Evolutionary conservation across 2,113 vertebrate genomes (phyloP), one percentile per base, ranked within the genome.

Genomic region (Ameiurus melas): DNA sequence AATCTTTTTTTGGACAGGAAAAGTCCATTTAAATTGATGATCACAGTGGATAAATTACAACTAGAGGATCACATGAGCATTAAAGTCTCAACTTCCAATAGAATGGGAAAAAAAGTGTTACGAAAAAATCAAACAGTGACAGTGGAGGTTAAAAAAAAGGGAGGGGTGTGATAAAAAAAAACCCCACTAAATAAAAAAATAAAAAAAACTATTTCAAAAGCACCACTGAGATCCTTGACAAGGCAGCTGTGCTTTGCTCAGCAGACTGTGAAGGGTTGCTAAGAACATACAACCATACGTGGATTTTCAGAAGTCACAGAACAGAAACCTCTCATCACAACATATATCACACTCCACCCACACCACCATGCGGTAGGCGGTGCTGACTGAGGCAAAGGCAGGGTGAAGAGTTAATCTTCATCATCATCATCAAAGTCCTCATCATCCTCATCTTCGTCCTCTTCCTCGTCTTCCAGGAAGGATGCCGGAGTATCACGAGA

Each of bases 401-500:
- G 82, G 90, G 91, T 78, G 57, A 89, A 85, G 6, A 5, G n/a
- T 90, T 94, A 95, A 73, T 99, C 98, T 89, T 99, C 97, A 2
- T 99, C 97, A 0, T 99, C 97, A 85, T 98, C 97, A 80, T 97
- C 97, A 53, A 97, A 97, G 0, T 99, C 98, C 0, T 99, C 98
- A 1, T 98, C 97, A 0, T 99, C 96, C 68, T 99, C 97, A 79
- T 98, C 97, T 0, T 99, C 98, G 0, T 99, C 98, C 0, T 99
- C 98, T 0, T 99, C 98, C 0, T 99, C 98, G 53, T 99, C 98
- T 20, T 97, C 98, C 84, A 97, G 96, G 82, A 95, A 98, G 73
- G 98, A 99, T 90, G 98, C 97, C 0, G 98, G 98, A 1, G 98
- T 99, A 94, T 98, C 98, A 51, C 98, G 95, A 71, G 98, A 99